Conservation (phyloP, 1,140 invertebrate species). For the Brachionus koreanus region DNA sequence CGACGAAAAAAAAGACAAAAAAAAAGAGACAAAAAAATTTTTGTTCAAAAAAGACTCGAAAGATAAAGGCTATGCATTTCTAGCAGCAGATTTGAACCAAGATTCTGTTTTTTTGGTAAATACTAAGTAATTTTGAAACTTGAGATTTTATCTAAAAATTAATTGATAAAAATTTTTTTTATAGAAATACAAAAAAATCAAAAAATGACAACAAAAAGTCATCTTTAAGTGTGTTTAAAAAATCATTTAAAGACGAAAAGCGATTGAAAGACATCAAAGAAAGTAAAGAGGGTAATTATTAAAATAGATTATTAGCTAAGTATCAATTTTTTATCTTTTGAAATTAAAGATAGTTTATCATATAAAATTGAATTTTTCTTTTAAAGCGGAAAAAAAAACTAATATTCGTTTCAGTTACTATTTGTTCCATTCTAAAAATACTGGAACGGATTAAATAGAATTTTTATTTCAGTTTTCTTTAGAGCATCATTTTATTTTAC, state of each 20-base stretch:
- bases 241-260: constrained; percentile 44
- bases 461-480: too few relatives aligned
- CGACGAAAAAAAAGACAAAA: constrained; percentile 13
- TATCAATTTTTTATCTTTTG: too few relatives aligned
- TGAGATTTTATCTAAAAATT: neutral
- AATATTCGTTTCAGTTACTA: too few relatives aligned
- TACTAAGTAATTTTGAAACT: constrained; percentile 29
- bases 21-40: constrained; percentile 43
- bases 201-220: constrained; percentile 22
- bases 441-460: too few relatives aligned
- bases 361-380: too few relatives aligned
- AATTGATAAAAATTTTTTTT: neutral
- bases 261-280: constrained; percentile 32
- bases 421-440: too few relatives aligned
- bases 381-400: too few relatives aligned
- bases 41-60: constrained; percentile 43
- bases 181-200: constrained; percentile 19
- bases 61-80: constrained; percentile 31
- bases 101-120: constrained; percentile 40
- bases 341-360: too few relatives aligned
- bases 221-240: constrained; percentile 32
- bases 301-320: too few relatives aligned
- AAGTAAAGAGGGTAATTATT: constrained; percentile 4
- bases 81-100: constrained; percentile 19
- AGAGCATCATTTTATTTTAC: too few relatives aligned